These are phyloP conservation scores for Tethya wilhelma DNA, from an alignment of 37 sponge, comb jelly and placozoan genomes.

Conservation along the genomic window DNA sequence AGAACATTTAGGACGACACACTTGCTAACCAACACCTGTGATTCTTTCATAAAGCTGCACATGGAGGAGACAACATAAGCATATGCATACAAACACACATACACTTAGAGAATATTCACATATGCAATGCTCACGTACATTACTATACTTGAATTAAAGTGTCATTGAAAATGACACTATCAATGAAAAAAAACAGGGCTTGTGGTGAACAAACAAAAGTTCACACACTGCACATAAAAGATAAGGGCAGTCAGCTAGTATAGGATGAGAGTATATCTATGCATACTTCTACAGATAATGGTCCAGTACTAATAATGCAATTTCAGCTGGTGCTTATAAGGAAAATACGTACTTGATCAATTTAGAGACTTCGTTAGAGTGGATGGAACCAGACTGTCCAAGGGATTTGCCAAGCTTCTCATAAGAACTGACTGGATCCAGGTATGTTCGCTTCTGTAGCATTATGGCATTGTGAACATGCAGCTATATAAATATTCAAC, in stretches of 20 bases:
- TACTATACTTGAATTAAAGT: background rate
- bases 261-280: background rate
- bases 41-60: conserved; percentile 68
- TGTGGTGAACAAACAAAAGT: background rate
- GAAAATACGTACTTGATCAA: too few relatives aligned
- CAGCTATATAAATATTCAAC: too few relatives aligned
- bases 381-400: background rate
- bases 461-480: too few relatives aligned
- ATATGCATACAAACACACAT: conserved; percentile 7
- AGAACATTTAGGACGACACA: conserved; percentile 70
- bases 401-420: too few relatives aligned
- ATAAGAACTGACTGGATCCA: too few relatives aligned
- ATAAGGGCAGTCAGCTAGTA: background rate
- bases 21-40: conserved; percentile 30
- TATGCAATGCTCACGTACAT: too few relatives aligned
- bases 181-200: background rate
- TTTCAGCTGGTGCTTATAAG: background rate
- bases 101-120: too few relatives aligned
- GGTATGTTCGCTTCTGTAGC: too few relatives aligned
- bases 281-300: background rate
- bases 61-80: background rate
- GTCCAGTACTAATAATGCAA: too few relatives aligned
- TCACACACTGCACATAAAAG: background rate
- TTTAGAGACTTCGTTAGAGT: too few relatives aligned
- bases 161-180: background rate